Conservation (phyloP, 2,113 vertebrate genomes). For the Platysternon megacephalum region DNA sequence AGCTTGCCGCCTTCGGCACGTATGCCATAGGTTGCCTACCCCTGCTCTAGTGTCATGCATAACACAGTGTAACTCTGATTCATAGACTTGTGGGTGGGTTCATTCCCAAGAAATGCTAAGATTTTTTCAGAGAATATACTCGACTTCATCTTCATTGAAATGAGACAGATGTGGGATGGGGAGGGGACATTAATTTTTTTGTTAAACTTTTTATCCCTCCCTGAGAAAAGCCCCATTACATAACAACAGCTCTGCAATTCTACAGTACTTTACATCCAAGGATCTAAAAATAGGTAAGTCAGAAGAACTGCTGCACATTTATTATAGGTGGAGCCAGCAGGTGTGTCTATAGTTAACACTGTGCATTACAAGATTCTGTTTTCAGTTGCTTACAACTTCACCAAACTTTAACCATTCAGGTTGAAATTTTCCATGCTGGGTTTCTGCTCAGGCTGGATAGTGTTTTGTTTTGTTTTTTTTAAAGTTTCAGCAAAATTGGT, state of each 20-base stretch:
- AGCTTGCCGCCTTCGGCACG: too few species aligned
- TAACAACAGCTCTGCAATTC: not conserved
- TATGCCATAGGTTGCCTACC: too few species aligned
- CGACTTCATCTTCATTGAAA: not conserved
- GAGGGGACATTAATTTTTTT: not conserved
- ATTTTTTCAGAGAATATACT: not conserved
- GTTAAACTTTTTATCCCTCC: not conserved
- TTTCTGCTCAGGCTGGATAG: not conserved
- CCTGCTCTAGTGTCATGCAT: not conserved
- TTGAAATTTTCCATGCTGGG: not conserved
- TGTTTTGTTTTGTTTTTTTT: not conserved
- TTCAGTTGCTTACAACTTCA: not conserved
- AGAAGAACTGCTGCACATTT: not conserved
- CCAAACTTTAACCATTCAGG: not conserved
- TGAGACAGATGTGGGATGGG: not conserved
- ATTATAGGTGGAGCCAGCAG: not conserved
- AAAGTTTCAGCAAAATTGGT: not conserved
- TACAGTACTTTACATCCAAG: not conserved
- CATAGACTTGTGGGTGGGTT: not conserved
- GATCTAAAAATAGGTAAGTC: not conserved
- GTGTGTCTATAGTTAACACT: not conserved
- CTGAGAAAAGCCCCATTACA: not conserved
- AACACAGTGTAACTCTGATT: not conserved
- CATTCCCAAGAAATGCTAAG: not conserved
- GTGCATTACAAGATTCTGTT: not conserved